Base-by-base conservation (phyloP, 1,140 invertebrate genomes). In the Pseudomyrmex cubaensis region DNA sequence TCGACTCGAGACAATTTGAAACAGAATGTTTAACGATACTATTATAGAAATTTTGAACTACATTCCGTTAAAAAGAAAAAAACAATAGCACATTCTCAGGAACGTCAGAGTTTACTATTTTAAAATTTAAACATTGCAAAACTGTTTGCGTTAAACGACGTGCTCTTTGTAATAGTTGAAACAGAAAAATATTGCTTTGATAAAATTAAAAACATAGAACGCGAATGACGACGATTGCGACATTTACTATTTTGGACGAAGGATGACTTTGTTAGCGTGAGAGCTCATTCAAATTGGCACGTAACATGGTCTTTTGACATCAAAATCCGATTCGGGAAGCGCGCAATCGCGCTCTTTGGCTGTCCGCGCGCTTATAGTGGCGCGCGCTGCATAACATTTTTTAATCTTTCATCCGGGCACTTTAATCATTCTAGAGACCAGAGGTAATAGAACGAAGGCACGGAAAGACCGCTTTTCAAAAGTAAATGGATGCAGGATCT, bases 401-500 rank as follows among this genome's bases (percentile, higher is more conserved):
- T 80, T 69, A 84, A 72, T 84, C 59, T 84, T 84, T 82, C 35
- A 84, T 72, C 66, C 48, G 25, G 5, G 12, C 66, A 48, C 75
- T 84, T 84, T 84, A 84, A 84, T 84, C 83, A 82, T 80, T 77
- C 35, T 20, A 57, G 20, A 35, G 66, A 17, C 76, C 50, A 70
- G 56, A 70, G 48, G 76, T 84, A 82, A 84, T 82, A 84, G 76
- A 35, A 52, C 66, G 57, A 80, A 78, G 48, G 83, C 83, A 67
- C 59, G 59, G 46, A 63, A 63, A 72, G 56, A 80, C 57, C 67
- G 44, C 56, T 57, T 84, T 78, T 84, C 66, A 84, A 64, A 84
- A 80, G 66, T 78, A 84, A 84, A 84, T 84, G 76, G 66, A 84
- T 80, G 59, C 64, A 62, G 50, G 66, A 63, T 84, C 76, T 64